Base-by-base conservation (phyloP, 2,888 invertebrate species). In the Nipponacmea schrenckii region DNA sequence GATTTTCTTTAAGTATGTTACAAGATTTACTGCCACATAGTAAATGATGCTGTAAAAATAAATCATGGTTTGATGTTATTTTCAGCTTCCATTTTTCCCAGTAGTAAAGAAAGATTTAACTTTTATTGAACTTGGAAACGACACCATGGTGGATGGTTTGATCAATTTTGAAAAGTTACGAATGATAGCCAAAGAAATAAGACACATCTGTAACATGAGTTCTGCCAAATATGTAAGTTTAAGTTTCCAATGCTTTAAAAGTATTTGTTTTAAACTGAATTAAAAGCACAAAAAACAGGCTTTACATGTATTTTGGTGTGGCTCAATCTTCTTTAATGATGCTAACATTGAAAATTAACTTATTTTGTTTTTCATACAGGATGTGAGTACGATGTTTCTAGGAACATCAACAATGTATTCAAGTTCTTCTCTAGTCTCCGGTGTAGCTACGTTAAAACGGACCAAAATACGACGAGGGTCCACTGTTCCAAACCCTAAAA, bases 101-200 rank as follows among this genome's bases (percentile, higher is more conserved):
- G 88, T 92, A 45, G 90, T 91, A 72, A 90, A 90, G 79, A 90
- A 90, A 78, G 99, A 99, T 90, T 91, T 99, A 81, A 98, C 98
- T 12, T 99, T 99, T 86, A 98, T 99, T 80, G 96, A 99, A 90
- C 92, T 98, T 80, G 98, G 98, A 50, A 99, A 99, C 90, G 88
- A 90, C 72, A 89, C 90, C 26, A 84, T 83, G 68, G 86, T 88
- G 20, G 88, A 89, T 71, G 84, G 83, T 3, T 81, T 89, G 26
- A 95, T 97, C 86, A 99, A 99, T 90, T 99, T 99, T 88, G 99
- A 99, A 89, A 99, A 99, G 89, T 91, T 99, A 74, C 92, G 99
- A 79, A 98, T 99, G 97, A 96, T 99, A 79, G 96, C 98, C 68
- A 97, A 98, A 90, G 98, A 98, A 91, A 95, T 91, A 44, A 85